A percentile compares a stretch with the other conserved stretches of the same genome.
phyloP scores from a whole-genome alignment of 2,113 vertebrate genomes.

The Platysteira castanea region DNA sequence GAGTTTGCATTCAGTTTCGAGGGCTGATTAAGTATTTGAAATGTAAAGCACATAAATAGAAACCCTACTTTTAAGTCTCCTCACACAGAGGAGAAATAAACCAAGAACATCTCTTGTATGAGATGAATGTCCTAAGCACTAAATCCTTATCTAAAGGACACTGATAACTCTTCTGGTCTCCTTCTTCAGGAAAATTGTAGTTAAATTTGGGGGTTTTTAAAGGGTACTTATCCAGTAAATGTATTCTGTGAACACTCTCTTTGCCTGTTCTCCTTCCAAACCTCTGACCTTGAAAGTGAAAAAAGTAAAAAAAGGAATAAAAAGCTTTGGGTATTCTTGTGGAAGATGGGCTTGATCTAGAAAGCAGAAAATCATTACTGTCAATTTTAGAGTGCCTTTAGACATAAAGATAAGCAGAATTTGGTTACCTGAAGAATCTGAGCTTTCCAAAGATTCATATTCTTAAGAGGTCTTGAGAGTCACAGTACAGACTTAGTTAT shows the following conservation, averaged over 20 bases:
- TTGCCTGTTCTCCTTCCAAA: background rate
- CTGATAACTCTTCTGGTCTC: background rate
- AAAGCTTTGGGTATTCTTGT: background rate
- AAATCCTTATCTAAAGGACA: background rate
- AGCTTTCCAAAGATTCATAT: background rate
- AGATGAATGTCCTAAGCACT: background rate
- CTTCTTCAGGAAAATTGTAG: background rate
- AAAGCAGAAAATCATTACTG: background rate
- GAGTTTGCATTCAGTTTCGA: background rate
- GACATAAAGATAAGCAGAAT: background rate
- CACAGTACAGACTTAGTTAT: background rate
- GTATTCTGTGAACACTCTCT: background rate
- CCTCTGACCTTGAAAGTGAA: background rate
- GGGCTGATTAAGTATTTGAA: constrained; percentile 20
- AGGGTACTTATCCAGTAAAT: background rate
- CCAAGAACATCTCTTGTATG: background rate
- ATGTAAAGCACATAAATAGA: constrained; percentile 7
- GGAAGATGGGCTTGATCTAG: background rate
- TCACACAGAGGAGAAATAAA: background rate
- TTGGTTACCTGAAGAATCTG: background rate
- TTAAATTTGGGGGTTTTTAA: background rate
- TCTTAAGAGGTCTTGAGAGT: background rate
- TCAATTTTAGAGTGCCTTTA: background rate
- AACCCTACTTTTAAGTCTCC: background rate
- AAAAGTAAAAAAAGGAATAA: background rate